These are phyloP conservation scores for Thecocarcelia acutangulata DNA, from an alignment of 2,888 invertebrate species.

Conservation along the genomic window DNA sequence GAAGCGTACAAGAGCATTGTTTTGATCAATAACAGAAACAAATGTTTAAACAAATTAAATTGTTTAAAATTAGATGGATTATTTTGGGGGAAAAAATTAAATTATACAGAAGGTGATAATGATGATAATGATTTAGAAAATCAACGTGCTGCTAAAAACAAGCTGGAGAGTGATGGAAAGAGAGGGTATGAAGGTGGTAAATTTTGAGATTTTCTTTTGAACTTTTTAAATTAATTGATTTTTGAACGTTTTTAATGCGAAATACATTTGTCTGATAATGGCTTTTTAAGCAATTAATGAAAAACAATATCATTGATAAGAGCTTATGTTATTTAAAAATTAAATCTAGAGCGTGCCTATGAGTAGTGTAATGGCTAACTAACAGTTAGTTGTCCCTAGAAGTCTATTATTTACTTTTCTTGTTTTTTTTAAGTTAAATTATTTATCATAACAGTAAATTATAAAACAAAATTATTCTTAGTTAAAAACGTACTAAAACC, in stretches of 20 bases:
- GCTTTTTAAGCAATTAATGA: not conserved
- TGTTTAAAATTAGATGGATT: constrained; percentile 36
- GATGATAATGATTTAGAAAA: not conserved
- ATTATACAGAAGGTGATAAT: constrained; percentile 22
- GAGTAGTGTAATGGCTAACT: no score
- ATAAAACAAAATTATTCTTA: no score
- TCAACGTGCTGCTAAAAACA: not conserved
- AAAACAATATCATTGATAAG: constrained; percentile 22
- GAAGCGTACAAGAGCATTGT: constrained; percentile 2
- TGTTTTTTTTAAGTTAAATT: no score
- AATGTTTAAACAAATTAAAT: constrained; percentile 28
- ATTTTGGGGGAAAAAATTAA: constrained; percentile 36
- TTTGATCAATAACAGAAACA: constrained; percentile 23
- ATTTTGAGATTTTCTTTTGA: constrained; percentile 50
- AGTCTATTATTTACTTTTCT: no score
- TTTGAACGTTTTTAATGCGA: constrained; percentile 46
- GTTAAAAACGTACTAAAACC: no score
- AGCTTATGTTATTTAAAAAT: not conserved
- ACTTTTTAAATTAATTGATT: constrained; percentile 45
- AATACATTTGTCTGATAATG: constrained; percentile 23
- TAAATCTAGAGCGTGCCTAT: no score
- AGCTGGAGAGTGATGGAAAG: not conserved
- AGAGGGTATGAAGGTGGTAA: not conserved
- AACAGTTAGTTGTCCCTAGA: no score
- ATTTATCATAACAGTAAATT: no score